Evolutionary conservation across 2,797 vertebrate genomes (phyloP), one percentile per base, ranked within the genome.

Genomic region (Brachyrhaphis roseni): DNA sequence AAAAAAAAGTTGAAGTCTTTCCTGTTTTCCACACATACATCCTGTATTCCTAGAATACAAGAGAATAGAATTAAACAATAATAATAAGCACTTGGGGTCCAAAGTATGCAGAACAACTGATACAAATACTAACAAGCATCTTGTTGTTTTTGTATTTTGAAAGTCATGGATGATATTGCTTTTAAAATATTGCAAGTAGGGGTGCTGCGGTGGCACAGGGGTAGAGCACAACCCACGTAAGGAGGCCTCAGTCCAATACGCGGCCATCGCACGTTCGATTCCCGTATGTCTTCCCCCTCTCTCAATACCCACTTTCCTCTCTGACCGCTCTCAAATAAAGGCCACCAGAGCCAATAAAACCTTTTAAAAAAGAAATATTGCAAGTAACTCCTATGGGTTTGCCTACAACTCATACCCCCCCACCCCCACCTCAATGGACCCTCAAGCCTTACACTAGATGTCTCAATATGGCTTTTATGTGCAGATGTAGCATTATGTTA

Each of bases 131-230:
- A 74, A 80, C 75, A 83, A 72, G 75, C 59, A 72, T 86, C 79
- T 83, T 76, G 73, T 83, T 76, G 73, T 87, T 89, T 43, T 87
- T 89, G 89, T 83, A 90, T 90, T 92, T 92, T 78, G 59, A 91
- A 91, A 85, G 84, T 86, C 88, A 91, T 82, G 83, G 82, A 93
- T 84, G 86, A 87, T 95, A 94, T 93, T 95, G 93, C 93, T 94
- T 94, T 87, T 80, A 92, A 94, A 91, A 93, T 94, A 95, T 94
- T 95, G 94, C 94, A 87, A 94, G 89, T 90, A 91, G 51, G 51
- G 51, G 8, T 4, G 51, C 51, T 10, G 51, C 51, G 23, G 23
- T 26, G 51, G 51, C 8, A 8, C 51, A 4, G 49, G 51, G 23
- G 23, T 10, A 1, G 51, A 10, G 51, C 51, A 53, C 51, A 11